Base-by-base conservation (phyloP, 2,113 vertebrate species). In the Psammodynastes pulverulentus region DNA sequence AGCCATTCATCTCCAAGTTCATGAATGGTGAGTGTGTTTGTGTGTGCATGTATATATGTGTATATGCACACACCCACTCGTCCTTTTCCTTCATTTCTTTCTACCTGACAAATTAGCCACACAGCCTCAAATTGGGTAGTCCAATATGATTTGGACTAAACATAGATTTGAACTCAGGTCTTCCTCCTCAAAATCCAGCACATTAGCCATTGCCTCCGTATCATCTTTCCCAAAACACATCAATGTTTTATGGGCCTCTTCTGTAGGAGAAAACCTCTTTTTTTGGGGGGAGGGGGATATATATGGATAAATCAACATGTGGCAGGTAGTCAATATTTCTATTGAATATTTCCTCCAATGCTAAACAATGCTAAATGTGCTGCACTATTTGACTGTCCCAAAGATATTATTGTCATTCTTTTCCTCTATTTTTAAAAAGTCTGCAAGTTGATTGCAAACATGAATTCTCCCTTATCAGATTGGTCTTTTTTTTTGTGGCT, bases 11-110 rank as follows among this genome's bases (percentile, higher is more conserved):
- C 13, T 23, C 10, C 43, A 84, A 84, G 19, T 45, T 46, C 43
- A 85, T 2, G 8, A 56, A 5, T 53, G 15, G 4, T 34, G 72
- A 23, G 23, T 24, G 43, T 45, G 26, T 46, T 17, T 23, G 3
- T 29, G 9, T 29, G 21, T 24, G 7, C n/a, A n/a, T n/a, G n/a
- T n/a, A n/a, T n/a, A n/a, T n/a, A n/a, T n/a, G n/a, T 56, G 23
- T 24, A 0, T 53, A 5, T 19, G 7, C 23, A 24, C 23, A 2
- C 7, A 56, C 54, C 21, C 2, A 0, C 58, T 58, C 7, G 4
- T 24, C 58, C 26, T 62, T 62, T 62, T 62, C 58, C 58, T 26
- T 62, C 29, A 62, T 62, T 29, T 29, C 26, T 62, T 29, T 62
- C 7, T 58, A 26, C 3, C 39, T n/a, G n/a, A n/a, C n/a, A n/a